Conservation (phyloP, 1,140 invertebrate species). For the Mylabris phalerata region DNA sequence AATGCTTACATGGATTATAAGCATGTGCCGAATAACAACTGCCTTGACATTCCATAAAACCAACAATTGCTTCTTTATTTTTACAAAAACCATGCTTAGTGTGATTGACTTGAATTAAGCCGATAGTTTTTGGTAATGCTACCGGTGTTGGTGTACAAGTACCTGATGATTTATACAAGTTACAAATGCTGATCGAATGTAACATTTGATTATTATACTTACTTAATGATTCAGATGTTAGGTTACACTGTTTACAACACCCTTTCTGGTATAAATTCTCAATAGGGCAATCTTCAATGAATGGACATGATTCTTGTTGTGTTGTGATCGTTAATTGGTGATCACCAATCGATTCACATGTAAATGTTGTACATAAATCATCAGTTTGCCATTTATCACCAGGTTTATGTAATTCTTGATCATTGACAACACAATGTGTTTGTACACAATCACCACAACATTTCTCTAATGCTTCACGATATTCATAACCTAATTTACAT, state of each 20-base stretch:
- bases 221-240: constrained; percentile 44
- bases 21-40: constrained; percentile 56
- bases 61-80: constrained; percentile 50
- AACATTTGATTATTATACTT: constrained; percentile 20
- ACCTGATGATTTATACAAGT: constrained; percentile 32
- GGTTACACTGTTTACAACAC: constrained; percentile 61
- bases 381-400: constrained; percentile 53
- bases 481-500: constrained; percentile 48
- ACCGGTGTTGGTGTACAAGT: constrained; percentile 50
- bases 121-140: constrained; percentile 47
- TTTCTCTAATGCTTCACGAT: constrained; percentile 42
- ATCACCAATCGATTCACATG: constrained; percentile 45
- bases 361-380: constrained; percentile 61
- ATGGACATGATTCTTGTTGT: constrained; percentile 51
- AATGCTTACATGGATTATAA: constrained; percentile 53
- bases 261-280: constrained; percentile 51
- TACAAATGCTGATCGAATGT: too few relatives aligned
- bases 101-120: constrained; percentile 45
- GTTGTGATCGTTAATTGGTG: constrained; percentile 50
- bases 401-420: constrained; percentile 46
- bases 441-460: constrained; percentile 70
- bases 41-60: constrained; percentile 60
- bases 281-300: constrained; percentile 51
- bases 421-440: constrained; percentile 55
- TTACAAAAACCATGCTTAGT: constrained; percentile 51